Conservation (phyloP, 1,140 invertebrate genomes). For the Augochlora pura region DNA sequence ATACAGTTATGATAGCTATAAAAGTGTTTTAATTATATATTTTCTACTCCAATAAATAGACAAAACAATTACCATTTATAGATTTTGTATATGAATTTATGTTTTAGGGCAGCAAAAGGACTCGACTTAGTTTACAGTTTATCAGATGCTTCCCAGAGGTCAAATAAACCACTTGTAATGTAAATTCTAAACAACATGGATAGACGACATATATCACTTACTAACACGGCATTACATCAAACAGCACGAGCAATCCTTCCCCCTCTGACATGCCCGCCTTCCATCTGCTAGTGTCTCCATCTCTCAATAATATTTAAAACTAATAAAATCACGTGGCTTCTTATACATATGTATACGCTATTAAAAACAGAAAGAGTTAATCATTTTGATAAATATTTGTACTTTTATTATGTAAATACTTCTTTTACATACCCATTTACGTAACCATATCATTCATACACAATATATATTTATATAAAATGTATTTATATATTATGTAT, state of each 20-base stretch:
- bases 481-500: too few species aligned
- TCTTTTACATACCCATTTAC: slow-evolving; percentile 1
- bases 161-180: background rate
- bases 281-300: slow-evolving; percentile 39
- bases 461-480: background rate
- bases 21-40: slow-evolving; percentile 6
- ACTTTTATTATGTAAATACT: background rate
- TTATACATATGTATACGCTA: background rate
- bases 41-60: background rate
- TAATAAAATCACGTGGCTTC: slow-evolving; percentile 16
- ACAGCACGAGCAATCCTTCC: slow-evolving; percentile 37
- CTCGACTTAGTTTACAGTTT: background rate
- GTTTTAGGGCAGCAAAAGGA: background rate
- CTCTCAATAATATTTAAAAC: slow-evolving; percentile 15
- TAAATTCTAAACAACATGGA: slow-evolving; percentile 20
- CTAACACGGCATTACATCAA: slow-evolving; percentile 34
- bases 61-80: slow-evolving; percentile 42
- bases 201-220: slow-evolving; percentile 20
- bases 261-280: slow-evolving; percentile 31
- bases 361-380: slow-evolving; percentile 10
- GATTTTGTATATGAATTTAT: background rate
- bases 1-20: background rate
- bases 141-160: background rate
- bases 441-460: background rate
- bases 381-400: background rate